These are phyloP conservation scores for Agriopis aurantiaria DNA, from an alignment of 2,888 invertebrate genomes.

Conservation along the genomic window DNA sequence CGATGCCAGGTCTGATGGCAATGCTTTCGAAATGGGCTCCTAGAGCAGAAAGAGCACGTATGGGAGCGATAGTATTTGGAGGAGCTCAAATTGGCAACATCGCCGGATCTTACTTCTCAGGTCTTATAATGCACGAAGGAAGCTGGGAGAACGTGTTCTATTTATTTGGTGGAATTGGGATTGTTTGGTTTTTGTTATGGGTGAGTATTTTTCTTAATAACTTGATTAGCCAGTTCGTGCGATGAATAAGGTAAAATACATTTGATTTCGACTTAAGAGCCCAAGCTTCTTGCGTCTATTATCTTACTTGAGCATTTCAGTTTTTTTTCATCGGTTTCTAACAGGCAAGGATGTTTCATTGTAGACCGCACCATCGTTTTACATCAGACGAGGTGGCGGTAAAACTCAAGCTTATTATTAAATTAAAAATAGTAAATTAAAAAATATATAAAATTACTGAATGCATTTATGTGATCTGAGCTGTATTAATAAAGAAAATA, in stretches of 20 bases:
- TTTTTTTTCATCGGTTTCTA: no score
- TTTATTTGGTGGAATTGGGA: conserved; percentile 83
- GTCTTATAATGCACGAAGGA: conserved; percentile 80
- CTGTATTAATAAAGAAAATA: no score
- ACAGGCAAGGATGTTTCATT: no score
- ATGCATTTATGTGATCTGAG: no score
- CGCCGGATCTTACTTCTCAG: conserved; percentile 82
- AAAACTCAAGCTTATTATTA: no score
- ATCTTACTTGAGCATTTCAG: no score
- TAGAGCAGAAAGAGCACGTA: conserved; percentile 82
- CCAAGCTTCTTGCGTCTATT: no score
- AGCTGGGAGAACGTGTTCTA: conserved; percentile 87
- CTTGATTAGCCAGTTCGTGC: conserved; percentile 1
- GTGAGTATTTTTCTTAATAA: conserved; percentile 54
- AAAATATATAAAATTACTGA: no score
- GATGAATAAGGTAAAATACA: background rate
- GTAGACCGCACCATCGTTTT: no score
- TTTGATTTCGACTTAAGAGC: no score
- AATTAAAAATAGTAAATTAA: no score
- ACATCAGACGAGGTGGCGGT: no score
- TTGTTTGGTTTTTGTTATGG: conserved; percentile 84
- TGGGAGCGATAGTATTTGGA: conserved; percentile 87
- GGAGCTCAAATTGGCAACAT: conserved; percentile 87
- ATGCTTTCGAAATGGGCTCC: conserved; percentile 88
- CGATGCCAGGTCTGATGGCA: conserved; percentile 88